Base-by-base conservation (phyloP, 2,113 vertebrate genomes). In the Bujurquina vittata region DNA sequence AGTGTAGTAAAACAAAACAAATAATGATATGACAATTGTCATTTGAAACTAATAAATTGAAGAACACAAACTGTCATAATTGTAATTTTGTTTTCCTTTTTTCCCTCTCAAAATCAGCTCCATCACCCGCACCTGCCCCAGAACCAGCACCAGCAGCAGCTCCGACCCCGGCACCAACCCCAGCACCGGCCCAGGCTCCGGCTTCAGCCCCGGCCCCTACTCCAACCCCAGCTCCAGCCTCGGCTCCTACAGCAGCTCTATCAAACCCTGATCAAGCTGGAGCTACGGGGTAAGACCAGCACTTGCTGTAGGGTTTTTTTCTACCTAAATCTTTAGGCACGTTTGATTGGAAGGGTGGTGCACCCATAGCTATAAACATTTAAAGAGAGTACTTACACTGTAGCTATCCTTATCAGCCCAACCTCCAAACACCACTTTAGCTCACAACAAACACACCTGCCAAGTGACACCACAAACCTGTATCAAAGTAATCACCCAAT, bases 401-500 rank as follows among this genome's bases (percentile, higher is more conserved):
- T 75, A 14, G 77, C 79, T 67, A 81, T 83, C 61, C 52, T 55
- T 6, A 75, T 74, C 20, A 54, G 15, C 17, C 31, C 7, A 4
- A 5, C 12, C 9, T 56, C 52, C 40, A 52, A 57, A 63, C 55
- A 49, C 35, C 43, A 40, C 54, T 76, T 67, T 58, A 73, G 26
- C 26, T 63, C 22, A 40, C 23, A 22, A 33, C 65, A 83, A 87
- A 61, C 46, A 77, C 17, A 11, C n/a, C 57, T 87, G 84, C 84
- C 83, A 86, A 88, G 43, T 4, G 29, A 76, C 40, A 79, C 17
- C 29, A 52, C 67, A 72, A 75, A 84, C 76, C 52, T 56, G 84
- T 84, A 83, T 93, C 78, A 90, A 56, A 92, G 84, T 69, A 93
- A 95, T 93, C 82, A 87, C 22, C 75, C 22, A 40, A 23, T 79